These are phyloP conservation scores for Tychaedon coryphoeus DNA, from an alignment of 2,113 vertebrate species.

Conservation along the genomic window DNA sequence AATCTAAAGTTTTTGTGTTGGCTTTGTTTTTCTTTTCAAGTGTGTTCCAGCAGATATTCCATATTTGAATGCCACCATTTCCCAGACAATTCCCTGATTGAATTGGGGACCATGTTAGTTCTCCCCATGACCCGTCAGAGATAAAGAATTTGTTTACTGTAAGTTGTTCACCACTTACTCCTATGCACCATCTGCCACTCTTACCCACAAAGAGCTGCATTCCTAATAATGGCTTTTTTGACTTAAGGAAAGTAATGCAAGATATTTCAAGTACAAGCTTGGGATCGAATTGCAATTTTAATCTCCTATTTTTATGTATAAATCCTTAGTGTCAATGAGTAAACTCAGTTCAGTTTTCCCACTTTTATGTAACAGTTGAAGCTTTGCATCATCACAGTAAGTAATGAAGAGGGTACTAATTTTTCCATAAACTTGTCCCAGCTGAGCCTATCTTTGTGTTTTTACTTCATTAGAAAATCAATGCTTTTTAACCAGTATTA, in stretches of 20 bases:
- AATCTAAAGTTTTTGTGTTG: not conserved
- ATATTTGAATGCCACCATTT: slow-evolving; percentile 60
- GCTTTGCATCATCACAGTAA: not conserved
- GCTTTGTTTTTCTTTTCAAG: slow-evolving; percentile 33
- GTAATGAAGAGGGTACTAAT: not conserved
- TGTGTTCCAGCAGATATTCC: slow-evolving; percentile 24
- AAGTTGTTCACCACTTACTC: slow-evolving; percentile 82
- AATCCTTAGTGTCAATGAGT: not conserved
- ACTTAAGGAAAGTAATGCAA: slow-evolving; percentile 58
- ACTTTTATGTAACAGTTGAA: not conserved
- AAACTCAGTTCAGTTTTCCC: not conserved
- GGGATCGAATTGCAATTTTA: not conserved
- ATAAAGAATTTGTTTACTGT: slow-evolving; percentile 97
- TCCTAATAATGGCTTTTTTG: slow-evolving; percentile 78
- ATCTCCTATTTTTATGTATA: not conserved
- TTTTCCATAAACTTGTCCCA: not conserved
- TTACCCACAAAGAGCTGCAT: slow-evolving; percentile 55
- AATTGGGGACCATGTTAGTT: slow-evolving; percentile 69
- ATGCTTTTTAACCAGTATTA: not conserved
- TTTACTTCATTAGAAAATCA: not conserved
- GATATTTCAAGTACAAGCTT: not conserved
- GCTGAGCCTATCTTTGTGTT: not conserved
- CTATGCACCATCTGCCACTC: slow-evolving; percentile 86
- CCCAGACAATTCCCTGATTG: slow-evolving; percentile 71
- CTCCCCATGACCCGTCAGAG: slow-evolving; percentile 89